Conservation (phyloP, 2,113 vertebrate species). For the Haemorhous mexicanus region DNA sequence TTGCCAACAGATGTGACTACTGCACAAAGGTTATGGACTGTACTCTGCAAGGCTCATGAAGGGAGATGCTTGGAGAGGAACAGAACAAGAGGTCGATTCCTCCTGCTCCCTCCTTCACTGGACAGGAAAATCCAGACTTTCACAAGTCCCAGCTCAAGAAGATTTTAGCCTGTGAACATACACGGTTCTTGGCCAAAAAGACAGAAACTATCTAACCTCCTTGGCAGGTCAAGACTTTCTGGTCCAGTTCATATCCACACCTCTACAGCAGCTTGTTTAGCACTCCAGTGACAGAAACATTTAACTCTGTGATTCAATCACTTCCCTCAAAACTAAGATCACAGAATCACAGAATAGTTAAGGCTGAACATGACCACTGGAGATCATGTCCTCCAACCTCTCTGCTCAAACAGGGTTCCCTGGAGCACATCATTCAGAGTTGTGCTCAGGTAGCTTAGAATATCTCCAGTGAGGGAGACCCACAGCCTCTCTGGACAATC, state of each 20-base stretch:
- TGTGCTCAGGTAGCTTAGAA: background rate
- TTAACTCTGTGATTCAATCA: background rate
- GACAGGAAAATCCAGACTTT: background rate
- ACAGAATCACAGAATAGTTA: background rate
- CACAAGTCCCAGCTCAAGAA: background rate
- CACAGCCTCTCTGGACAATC: background rate
- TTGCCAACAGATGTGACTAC: background rate
- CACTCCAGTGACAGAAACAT: background rate
- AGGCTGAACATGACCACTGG: background rate
- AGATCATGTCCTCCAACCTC: background rate
- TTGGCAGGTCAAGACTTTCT: background rate
- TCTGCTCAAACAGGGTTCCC: background rate
- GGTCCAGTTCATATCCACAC: background rate
- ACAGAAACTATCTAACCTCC: background rate
- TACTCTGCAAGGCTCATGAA: fast-evolving
- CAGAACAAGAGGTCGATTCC: background rate
- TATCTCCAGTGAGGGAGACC: background rate
- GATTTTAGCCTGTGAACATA: background rate
- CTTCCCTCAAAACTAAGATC: background rate
- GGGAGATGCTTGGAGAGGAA: background rate
- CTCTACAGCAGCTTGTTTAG: background rate
- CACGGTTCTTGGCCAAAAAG: background rate
- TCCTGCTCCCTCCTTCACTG: background rate
- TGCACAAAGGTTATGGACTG: background rate
- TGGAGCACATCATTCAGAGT: background rate